phyloP scores from a whole-genome alignment of 2,113 vertebrate species.

The Podilymbus podiceps region DNA sequence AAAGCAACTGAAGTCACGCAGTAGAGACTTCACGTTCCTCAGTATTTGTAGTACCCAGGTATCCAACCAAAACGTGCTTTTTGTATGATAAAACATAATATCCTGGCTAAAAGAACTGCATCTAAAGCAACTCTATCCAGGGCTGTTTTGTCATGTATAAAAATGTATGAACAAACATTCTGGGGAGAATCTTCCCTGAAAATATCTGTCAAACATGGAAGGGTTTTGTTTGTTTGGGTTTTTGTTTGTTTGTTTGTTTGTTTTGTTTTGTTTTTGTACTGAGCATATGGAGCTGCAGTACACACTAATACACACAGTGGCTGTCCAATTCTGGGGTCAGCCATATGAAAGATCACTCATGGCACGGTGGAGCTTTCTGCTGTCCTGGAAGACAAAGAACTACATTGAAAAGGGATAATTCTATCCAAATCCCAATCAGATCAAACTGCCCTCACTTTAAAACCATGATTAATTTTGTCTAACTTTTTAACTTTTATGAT shows the following conservation, averaged over 20 bases:
- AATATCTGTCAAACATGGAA: neutral
- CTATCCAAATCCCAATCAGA: neutral
- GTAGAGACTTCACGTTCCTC: neutral
- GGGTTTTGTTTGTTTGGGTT: rapidly evolving
- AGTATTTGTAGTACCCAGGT: neutral
- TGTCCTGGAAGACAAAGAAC: neutral
- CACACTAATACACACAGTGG: neutral
- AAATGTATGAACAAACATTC: rapidly evolving
- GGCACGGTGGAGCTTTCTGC: neutral
- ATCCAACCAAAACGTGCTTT: neutral
- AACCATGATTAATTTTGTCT: neutral
- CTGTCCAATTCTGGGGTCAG: neutral
- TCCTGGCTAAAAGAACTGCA: neutral
- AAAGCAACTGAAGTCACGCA: neutral
- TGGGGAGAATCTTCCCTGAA: neutral
- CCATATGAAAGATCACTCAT: neutral
- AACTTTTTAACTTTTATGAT: slow-evolving; percentile 28
- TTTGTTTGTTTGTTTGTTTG: too few relatives aligned
- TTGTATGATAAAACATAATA: neutral
- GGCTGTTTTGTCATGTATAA: neutral
- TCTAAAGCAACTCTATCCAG: neutral
- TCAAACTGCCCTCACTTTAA: neutral
- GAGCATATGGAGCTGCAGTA: neutral
- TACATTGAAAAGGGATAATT: neutral
- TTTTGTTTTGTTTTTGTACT: too few relatives aligned